Conservation (phyloP, 2,797 vertebrate genomes). For the Fringilla coelebs region DNA sequence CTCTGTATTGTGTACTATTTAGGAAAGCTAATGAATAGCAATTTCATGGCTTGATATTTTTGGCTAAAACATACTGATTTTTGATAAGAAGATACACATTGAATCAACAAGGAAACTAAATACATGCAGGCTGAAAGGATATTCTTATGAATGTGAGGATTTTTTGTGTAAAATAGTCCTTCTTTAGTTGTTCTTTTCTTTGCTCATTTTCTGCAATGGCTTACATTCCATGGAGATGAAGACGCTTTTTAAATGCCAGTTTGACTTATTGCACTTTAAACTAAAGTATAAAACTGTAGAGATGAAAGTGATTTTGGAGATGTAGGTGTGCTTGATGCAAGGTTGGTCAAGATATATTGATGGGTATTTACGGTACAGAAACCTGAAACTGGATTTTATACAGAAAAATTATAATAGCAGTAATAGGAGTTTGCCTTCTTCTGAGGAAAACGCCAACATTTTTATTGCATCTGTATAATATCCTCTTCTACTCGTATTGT, state of each 20-base stretch:
- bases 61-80: background rate
- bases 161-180: background rate
- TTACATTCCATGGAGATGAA: background rate
- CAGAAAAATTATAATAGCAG: background rate
- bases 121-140: background rate
- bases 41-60: background rate
- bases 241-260: background rate
- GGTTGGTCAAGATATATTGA: background rate
- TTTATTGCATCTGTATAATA: background rate
- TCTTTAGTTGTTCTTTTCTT: background rate
- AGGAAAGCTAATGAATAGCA: background rate
- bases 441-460: background rate
- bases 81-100: background rate
- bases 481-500: background rate
- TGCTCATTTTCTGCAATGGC: background rate
- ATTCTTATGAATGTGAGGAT: background rate
- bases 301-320: background rate
- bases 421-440: background rate
- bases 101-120: background rate
- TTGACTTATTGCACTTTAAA: background rate
- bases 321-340: background rate
- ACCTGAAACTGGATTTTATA: background rate
- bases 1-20: background rate
- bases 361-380: background rate
- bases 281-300: background rate